Evolutionary conservation across 2,888 invertebrate genomes (phyloP).

Genomic region (Phrixothrix hirtus): DNA sequence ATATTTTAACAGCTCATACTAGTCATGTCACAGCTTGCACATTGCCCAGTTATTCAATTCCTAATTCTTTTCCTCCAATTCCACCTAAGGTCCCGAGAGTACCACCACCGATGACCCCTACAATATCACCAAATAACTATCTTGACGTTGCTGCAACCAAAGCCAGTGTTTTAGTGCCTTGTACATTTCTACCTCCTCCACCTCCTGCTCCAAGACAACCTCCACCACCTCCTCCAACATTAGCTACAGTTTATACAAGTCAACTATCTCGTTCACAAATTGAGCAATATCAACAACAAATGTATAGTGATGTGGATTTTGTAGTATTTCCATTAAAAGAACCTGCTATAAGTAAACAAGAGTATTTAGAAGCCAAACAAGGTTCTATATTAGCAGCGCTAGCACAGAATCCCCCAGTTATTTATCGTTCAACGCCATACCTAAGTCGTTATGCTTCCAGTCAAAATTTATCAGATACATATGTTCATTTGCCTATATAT

Average conservation of each 20-base stretch:
- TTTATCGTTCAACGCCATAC: slow-evolving; percentile 83
- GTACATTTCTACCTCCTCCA: slow-evolving; percentile 64
- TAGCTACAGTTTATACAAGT: slow-evolving; percentile 73
- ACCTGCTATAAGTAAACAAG: slow-evolving; percentile 86
- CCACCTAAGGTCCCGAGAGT: slow-evolving; percentile 56
- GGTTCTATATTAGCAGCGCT: slow-evolving; percentile 71
- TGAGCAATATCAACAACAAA: slow-evolving; percentile 85
- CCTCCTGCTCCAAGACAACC: slow-evolving; percentile 68
- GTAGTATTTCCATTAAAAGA: slow-evolving; percentile 90
- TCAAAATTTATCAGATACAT: slow-evolving; percentile 77
- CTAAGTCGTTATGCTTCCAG: slow-evolving; percentile 79
- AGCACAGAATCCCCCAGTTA: slow-evolving; percentile 69
- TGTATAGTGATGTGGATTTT: slow-evolving; percentile 89
- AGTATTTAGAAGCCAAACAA: slow-evolving; percentile 87
- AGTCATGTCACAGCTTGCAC: slow-evolving; percentile 68
- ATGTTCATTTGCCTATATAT: slow-evolving; percentile 72
- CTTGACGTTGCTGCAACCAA: slow-evolving; percentile 65
- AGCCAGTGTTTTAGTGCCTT: slow-evolving; percentile 57
- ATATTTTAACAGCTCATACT: slow-evolving; percentile 75
- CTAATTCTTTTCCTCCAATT: slow-evolving; percentile 52
- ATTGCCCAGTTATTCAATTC: slow-evolving; percentile 63
- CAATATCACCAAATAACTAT: slow-evolving; percentile 66
- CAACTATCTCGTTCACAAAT: slow-evolving; percentile 76
- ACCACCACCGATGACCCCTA: slow-evolving; percentile 54
- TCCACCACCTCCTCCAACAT: slow-evolving; percentile 67